A percentile compares a stretch with the other conserved stretches of the same genome.
Evolutionary conservation across 2,888 invertebrate genomes (phyloP).

Genomic region (Nycteola revayana): DNA sequence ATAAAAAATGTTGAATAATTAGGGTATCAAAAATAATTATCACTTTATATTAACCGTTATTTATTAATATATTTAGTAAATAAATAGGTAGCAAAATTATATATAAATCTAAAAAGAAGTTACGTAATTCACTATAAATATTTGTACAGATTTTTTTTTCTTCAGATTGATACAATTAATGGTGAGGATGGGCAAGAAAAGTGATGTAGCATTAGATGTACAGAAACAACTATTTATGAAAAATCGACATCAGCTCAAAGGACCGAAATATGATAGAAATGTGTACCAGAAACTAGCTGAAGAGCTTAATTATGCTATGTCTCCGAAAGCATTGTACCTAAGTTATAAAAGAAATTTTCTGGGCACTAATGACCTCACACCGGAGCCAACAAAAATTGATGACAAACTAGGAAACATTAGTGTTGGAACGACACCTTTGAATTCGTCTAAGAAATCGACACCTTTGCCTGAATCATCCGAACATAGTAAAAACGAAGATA

Average conservation of each 20-base stretch:
- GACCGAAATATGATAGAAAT: constrained; percentile 15
- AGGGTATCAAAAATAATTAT: constrained; percentile 13
- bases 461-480: constrained; percentile 11
- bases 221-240: constrained; percentile 15
- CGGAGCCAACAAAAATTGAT: constrained; percentile 14
- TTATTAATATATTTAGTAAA: constrained; percentile 14
- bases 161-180: constrained; percentile 16
- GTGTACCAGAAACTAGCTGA: constrained; percentile 14
- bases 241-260: constrained; percentile 15
- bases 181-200: constrained; percentile 16
- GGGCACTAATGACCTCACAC: constrained; percentile 13
- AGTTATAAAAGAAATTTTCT: constrained; percentile 14
- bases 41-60: constrained; percentile 15
- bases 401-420: constrained; percentile 15
- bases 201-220: constrained; percentile 15
- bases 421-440: constrained; percentile 15
- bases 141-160: constrained; percentile 14
- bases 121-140: constrained; percentile 15
- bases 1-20: constrained; percentile 13
- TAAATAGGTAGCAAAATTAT: constrained; percentile 15
- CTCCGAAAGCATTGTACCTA: constrained; percentile 15
- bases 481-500: constrained; percentile 10
- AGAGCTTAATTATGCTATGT: constrained; percentile 15
- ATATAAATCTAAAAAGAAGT: constrained; percentile 14
- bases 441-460: constrained; percentile 15